Conservation (phyloP, 2,888 invertebrate species). For the Alcis repandata region DNA sequence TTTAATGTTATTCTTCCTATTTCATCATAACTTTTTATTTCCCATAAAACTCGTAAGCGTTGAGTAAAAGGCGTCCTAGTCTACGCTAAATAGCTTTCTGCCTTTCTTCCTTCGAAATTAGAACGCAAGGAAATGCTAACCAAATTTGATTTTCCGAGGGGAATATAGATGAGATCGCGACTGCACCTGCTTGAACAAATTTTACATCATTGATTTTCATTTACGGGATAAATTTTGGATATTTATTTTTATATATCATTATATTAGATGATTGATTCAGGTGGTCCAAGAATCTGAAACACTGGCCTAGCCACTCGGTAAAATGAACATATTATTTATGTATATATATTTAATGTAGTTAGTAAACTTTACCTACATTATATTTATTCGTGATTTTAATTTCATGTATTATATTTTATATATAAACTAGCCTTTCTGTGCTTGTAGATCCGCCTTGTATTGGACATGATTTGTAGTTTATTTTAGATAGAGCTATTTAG, state of each 20-base stretch:
- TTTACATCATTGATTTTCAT: constrained; percentile 9
- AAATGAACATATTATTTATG: too few species aligned
- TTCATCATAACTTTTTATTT: constrained; percentile 28
- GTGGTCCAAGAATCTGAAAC: too few species aligned
- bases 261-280: too few species aligned
- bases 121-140: constrained; percentile 41
- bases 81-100: constrained; percentile 27
- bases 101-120: constrained; percentile 38
- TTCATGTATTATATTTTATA: too few species aligned
- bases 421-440: too few species aligned
- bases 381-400: too few species aligned
- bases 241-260: not conserved
- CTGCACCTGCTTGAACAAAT: constrained; percentile 3
- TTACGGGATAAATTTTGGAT: not conserved
- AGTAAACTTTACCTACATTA: too few species aligned
- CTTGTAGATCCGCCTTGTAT: too few species aligned
- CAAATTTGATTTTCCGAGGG: constrained; percentile 37
- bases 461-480: too few species aligned
- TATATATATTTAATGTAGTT: too few species aligned
- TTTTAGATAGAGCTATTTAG: too few species aligned
- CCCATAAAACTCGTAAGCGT: constrained; percentile 34
- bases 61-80: constrained; percentile 29
- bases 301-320: too few species aligned
- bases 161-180: constrained; percentile 3
- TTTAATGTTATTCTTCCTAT: constrained; percentile 12